A percentile compares a stretch with the other conserved stretches of the same genome.
phyloP scores from a whole-genome alignment of 1,140 invertebrate genomes.

The Microplitis demolitor region DNA sequence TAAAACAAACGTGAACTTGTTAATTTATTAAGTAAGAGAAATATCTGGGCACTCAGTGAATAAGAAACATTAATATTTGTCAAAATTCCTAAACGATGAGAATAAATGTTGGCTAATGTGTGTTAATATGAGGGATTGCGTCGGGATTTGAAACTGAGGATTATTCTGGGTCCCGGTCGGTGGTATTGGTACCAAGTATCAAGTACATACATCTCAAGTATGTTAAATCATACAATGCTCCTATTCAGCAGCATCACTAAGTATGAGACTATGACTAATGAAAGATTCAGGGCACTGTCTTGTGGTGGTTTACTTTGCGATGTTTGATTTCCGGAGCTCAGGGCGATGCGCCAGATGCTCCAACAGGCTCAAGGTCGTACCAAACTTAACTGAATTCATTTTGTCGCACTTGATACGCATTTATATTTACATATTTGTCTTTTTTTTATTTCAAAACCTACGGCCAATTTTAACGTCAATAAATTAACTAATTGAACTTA shows the following conservation, averaged over 20 bases:
- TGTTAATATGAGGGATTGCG: not conserved
- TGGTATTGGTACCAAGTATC: no score
- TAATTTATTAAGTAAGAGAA: not conserved
- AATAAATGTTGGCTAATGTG: constrained; percentile 16
- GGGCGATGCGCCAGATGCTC: constrained; percentile 18
- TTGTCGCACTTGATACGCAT: not conserved
- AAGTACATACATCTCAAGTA: not conserved
- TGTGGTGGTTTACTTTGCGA: not conserved
- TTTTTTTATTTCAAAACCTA: not conserved
- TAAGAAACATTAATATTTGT: constrained; percentile 38
- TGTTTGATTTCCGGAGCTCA: constrained; percentile 17
- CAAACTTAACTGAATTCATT: not conserved
- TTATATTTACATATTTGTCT: not conserved
- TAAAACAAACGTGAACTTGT: constrained; percentile 1
- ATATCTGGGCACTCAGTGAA: not conserved
- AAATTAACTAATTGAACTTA: no score
- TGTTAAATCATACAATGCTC: no score
- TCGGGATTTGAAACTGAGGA: no score
- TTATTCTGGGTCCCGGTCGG: no score
- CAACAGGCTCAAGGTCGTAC: constrained; percentile 16
- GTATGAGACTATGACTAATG: no score
- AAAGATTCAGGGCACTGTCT: not conserved
- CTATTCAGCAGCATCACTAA: not conserved
- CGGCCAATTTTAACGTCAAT: no score
- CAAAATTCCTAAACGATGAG: constrained; percentile 45